A percentile compares a stretch with the other conserved stretches of the same genome.
These are phyloP conservation scores for Notamacropus eugenii DNA, from an alignment of 2,797 vertebrate species.

Conservation along the genomic window DNA sequence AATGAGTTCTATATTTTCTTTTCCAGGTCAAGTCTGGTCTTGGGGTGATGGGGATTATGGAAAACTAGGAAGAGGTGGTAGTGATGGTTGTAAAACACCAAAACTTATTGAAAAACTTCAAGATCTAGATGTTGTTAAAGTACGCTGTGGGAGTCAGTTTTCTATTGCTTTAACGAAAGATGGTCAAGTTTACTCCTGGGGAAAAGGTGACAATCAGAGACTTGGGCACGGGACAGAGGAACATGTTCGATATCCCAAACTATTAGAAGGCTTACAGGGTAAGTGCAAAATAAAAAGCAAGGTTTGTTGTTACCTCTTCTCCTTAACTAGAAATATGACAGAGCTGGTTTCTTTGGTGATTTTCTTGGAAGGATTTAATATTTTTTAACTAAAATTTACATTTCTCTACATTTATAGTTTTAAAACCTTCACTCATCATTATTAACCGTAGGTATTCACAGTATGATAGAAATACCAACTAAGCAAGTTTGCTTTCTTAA, in stretches of 20 bases:
- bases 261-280: constrained; percentile 96
- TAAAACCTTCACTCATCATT: neutral
- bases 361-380: neutral
- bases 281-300: constrained; percentile 51
- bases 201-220: constrained; percentile 98
- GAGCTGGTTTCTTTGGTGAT: neutral
- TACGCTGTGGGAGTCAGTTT: constrained; percentile 97
- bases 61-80: constrained; percentile 96
- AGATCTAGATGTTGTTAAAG: constrained; percentile 95
- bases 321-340: neutral
- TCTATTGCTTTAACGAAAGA: constrained; percentile 97
- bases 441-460: neutral
- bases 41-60: constrained; percentile 99
- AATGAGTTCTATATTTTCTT: constrained; percentile 12
- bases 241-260: constrained; percentile 97
- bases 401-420: neutral
- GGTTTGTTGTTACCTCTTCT: neutral
- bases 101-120: constrained; percentile 98
- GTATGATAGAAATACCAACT: neutral
- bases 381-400: neutral
- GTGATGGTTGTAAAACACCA: constrained; percentile 97
- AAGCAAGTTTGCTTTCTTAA: neutral
- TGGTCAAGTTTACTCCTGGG: constrained; percentile 98
- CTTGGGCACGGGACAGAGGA: constrained; percentile 98
- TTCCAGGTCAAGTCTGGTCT: constrained; percentile 97